phyloP scores from a whole-genome alignment of 1,140 invertebrate species.

The Delia radicum region DNA sequence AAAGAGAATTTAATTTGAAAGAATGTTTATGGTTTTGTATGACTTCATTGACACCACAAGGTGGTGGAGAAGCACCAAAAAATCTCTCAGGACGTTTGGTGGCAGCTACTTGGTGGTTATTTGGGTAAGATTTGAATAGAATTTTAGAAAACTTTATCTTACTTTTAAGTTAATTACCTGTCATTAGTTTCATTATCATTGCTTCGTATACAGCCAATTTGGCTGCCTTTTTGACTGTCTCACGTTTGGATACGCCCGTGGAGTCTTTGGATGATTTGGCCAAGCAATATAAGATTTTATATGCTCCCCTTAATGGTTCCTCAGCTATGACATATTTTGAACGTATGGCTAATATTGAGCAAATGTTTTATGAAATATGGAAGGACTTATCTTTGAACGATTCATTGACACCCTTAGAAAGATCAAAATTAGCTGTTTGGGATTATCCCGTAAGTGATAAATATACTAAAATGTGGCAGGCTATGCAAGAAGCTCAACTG shows the following conservation, averaged over 20 bases:
- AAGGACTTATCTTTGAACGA: conserved; percentile 97
- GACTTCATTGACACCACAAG: conserved; percentile 93
- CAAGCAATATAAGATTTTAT: conserved; percentile 94
- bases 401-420: conserved; percentile 81
- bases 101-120: conserved; percentile 97
- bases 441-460: conserved; percentile 98
- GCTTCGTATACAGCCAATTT: conserved; percentile 98
- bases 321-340: conserved; percentile 91
- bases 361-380: conserved; percentile 95
- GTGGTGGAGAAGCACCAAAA: conserved; percentile 87
- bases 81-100: conserved; percentile 89
- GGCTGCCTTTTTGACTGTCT: conserved; percentile 92
- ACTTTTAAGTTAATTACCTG: background rate
- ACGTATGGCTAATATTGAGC: conserved; percentile 94
- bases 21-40: conserved; percentile 99
- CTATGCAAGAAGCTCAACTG: conserved; percentile 87
- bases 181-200: conserved; percentile 83
- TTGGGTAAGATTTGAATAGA: conserved; percentile 63
- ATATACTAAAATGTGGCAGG: conserved; percentile 98
- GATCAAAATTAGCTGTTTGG: conserved; percentile 95
- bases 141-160: background rate
- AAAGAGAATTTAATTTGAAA: conserved; percentile 91
- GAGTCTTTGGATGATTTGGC: conserved; percentile 90
- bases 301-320: conserved; percentile 78
- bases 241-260: conserved; percentile 86